Evolutionary conservation across 1,140 invertebrate species (phyloP).

Genomic region (Chrysomallon squamiferum): DNA sequence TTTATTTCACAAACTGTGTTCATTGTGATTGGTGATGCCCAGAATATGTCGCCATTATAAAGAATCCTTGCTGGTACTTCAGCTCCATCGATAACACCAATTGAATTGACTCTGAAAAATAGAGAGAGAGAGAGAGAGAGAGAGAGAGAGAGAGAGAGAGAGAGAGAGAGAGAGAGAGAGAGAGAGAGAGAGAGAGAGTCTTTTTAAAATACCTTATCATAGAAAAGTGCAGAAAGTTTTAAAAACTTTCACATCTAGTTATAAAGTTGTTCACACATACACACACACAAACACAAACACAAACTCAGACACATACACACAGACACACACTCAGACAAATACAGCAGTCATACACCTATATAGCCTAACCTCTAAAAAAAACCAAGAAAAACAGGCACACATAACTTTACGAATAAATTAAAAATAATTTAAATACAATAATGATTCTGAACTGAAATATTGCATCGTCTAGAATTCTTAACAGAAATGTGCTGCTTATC

Average conservation of each 20-base stretch:
- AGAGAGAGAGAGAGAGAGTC: background rate
- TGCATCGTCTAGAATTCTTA: no score
- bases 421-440: no score
- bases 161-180: background rate
- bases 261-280: background rate
- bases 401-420: no score
- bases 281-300: background rate
- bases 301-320: no score
- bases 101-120: background rate
- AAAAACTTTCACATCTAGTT: background rate
- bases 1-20: background rate
- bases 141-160: no score
- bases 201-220: background rate
- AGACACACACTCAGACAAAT: no score
- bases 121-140: background rate
- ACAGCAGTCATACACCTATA: no score
- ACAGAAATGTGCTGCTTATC: no score
- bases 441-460: no score
- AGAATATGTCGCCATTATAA: background rate
- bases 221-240: background rate
- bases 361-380: no score
- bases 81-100: background rate
- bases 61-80: background rate
- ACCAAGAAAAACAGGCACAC: no score
- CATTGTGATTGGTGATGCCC: conserved; percentile 3